phyloP scores from a whole-genome alignment of 2,113 vertebrate species.

The Pterophyllum scalare region DNA sequence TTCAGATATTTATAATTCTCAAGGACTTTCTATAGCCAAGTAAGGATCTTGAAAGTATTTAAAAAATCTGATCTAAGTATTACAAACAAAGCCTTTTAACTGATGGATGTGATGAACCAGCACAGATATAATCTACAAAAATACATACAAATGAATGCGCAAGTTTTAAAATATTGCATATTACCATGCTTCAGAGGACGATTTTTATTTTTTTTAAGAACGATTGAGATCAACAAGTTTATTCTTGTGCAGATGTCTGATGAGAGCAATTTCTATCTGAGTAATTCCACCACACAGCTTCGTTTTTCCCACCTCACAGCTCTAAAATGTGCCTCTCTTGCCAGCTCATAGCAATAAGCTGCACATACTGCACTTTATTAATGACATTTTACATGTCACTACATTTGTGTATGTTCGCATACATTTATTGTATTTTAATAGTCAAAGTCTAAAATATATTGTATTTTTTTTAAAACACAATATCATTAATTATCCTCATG shows the following conservation, averaged over 20 bases:
- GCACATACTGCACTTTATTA: not conserved
- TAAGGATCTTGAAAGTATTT: not conserved
- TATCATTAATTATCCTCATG: constrained; percentile 65
- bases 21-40: not conserved
- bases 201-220: too few relatives aligned
- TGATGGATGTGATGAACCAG: constrained; percentile 6
- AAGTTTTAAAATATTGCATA: not conserved
- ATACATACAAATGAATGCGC: not conserved
- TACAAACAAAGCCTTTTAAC: not conserved
- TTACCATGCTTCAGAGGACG: too few relatives aligned
- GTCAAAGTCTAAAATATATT: not conserved
- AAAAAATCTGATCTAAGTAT: not conserved
- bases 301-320: too few relatives aligned
- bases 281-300: not conserved
- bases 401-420: not conserved
- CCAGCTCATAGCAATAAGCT: not conserved
- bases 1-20: not conserved
- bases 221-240: not conserved
- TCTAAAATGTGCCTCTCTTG: too few relatives aligned
- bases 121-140: not conserved
- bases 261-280: constrained; percentile 29
- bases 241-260: not conserved
- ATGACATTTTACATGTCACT: not conserved
- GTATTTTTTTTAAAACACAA: not conserved
- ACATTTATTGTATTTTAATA: not conserved